Base-by-base conservation (phyloP, 2,113 vertebrate species). In the Gallinago paraguaiae region DNA sequence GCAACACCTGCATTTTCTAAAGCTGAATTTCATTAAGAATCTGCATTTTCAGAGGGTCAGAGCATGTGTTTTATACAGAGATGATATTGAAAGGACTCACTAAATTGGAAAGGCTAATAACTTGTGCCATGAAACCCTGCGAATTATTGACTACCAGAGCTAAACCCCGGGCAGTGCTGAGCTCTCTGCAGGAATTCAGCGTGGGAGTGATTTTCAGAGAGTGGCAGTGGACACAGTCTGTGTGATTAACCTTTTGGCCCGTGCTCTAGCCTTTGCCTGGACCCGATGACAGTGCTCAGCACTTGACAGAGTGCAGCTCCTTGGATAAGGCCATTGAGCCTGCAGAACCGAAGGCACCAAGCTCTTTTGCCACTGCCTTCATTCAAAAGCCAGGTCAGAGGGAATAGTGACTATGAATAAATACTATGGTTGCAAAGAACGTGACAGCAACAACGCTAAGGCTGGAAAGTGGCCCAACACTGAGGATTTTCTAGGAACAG, bases 1-100 rank as follows among this genome's bases (percentile, higher is more conserved):
- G 70, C 77, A 82, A 97, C 97, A 98, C 97, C 97, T 98, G 97
- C 97, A 64, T 85, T 95, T 96, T 90, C 88, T 84, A 71, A 91
- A 95, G 90, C 91, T 82, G 95, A 90, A 61, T 94, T 97, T 92
- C 3, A 1, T 74, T 35, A 50, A 60, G 63, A 70, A 68, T 17
- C 37, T 51, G 64, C 35, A 7, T 92, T 95, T 96, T 64, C 2
- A 5, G 61, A 46, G 77, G 9, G 15, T 31, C 10, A 9, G 56
- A 63, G 27, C 25, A 10, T 10, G 43, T 14, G 12, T 6, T 35
- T 81, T 72, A 11, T 27, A 6, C 27, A 76, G 71, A 46, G 28
- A 27, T 74, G 67, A 10, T 39, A 15, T 17, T 69, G 50, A 75
- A 61, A 31, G 30, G 33, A 10, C 33, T 4, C 16, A 13, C 46